phyloP scores from a whole-genome alignment of 2,888 invertebrate genomes.

The Galerucella pusilla region DNA sequence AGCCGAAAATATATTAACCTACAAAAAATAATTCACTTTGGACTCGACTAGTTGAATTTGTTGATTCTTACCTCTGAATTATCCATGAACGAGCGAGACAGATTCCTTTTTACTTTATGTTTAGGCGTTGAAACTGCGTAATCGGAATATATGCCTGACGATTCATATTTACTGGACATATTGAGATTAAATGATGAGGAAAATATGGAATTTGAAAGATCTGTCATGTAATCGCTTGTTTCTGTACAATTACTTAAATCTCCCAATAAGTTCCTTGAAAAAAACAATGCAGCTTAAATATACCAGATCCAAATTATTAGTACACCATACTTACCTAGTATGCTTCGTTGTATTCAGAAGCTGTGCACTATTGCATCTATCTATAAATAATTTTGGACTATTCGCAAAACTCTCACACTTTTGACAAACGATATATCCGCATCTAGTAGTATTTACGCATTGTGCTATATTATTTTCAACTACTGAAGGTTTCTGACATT shows the following conservation, averaged over 20 bases:
- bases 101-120: conserved; percentile 50
- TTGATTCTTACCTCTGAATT: conserved; percentile 36
- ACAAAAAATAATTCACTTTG: neutral
- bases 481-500: conserved; percentile 56
- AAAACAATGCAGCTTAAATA: neutral
- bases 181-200: conserved; percentile 43
- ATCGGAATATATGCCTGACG: conserved; percentile 51
- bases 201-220: conserved; percentile 41
- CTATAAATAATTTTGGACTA: conserved; percentile 58
- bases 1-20: conserved; percentile 30
- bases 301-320: neutral
- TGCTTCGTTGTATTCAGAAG: conserved; percentile 29
- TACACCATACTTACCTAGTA: conserved; percentile 18
- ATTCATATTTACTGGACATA: conserved; percentile 40
- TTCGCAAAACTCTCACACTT: conserved; percentile 58
- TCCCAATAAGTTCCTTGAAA: conserved; percentile 39
- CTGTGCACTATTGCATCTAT: conserved; percentile 56
- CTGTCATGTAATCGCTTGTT: conserved; percentile 42
- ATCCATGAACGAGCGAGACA: conserved; percentile 44
- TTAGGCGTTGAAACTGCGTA: conserved; percentile 49
- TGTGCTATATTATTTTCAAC: conserved; percentile 60
- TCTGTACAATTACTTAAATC: conserved; percentile 48
- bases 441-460: conserved; percentile 55
- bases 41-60: neutral
- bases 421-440: conserved; percentile 60